Evolutionary conservation across 37 sponge, comb jelly and placozoan genomes (phyloP), one percentile per base, ranked within the genome.

Genomic region (Dysidea cf. avara): DNA sequence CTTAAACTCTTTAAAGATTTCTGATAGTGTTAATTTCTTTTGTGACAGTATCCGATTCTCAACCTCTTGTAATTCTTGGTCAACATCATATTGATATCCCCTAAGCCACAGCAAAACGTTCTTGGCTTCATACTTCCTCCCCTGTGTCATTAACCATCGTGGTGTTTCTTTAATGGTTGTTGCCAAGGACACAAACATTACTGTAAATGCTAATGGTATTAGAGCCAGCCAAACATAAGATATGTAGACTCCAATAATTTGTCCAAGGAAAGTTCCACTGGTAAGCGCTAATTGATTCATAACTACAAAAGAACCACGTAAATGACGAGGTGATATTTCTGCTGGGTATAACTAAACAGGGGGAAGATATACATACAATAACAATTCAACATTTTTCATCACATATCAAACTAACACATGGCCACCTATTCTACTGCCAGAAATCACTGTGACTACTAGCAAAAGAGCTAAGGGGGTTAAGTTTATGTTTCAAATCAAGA

Each of bases 81-180:
- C 62, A 55, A 84, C 30, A 39, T 78, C 39, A 20, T 30, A 65
- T 0, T 46, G 17, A 1, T 75, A 62, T 25, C 90, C 90, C 0
- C 84, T 64, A 16, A 88, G 31, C 55, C 74, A 70, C 12, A 7
- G 53, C 9, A 87, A 78, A 11, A 66, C 49, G 12, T 30, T 52
- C 6, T 37, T n/a, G 0, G 72, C 83, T 48, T 32, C 48, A 25
- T 68, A 21, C 4, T 34, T 26, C 11, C 51, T 36, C 18, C 52
- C n/a, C 2, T 84, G 50, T 11, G 16, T 26, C 7, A 88, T 43
- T 32, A 92, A 61, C 89, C 89, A 91, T 14, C 71, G 48, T 7
- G 96, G 96, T 31, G 89, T 83, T n/a, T 95, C 94, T 14, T 67
- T 71, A 7, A 85, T 64, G 63, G 70, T 75, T 12, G 88, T 72